Percentiles rank a stretch among this genome's conserved stretches.
phyloP scores from a whole-genome alignment of 2,888 invertebrate genomes.

The Athripsodes cinereus region DNA sequence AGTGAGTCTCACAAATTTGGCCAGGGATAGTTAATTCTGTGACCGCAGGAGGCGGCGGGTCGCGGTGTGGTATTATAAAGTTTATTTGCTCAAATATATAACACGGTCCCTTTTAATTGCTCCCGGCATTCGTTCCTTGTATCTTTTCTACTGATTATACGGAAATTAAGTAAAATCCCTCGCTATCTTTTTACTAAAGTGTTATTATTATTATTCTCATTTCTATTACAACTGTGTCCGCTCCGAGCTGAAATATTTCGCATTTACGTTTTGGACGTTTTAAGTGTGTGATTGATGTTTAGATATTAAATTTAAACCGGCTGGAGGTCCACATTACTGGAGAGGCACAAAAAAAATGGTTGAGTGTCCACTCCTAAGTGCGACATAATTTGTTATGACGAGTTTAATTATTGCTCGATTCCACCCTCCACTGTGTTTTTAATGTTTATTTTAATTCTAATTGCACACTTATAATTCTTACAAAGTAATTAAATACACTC shows the following conservation, averaged over 20 bases:
- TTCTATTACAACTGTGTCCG: not conserved
- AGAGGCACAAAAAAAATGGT: not conserved
- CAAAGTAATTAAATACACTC: too few relatives aligned
- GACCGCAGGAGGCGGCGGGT: constrained; percentile 4
- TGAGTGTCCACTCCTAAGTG: not conserved
- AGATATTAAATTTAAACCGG: not conserved
- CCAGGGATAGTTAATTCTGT: constrained; percentile 6
- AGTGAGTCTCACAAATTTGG: constrained; percentile 2
- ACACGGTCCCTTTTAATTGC: constrained; percentile 7
- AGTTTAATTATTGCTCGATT: not conserved
- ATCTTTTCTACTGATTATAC: constrained; percentile 4
- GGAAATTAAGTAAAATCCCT: constrained; percentile 1
- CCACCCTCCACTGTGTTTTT: too few relatives aligned
- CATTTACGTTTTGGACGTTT: not conserved
- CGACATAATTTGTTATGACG: not conserved
- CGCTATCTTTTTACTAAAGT: constrained; percentile 2
- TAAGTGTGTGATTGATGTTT: not conserved
- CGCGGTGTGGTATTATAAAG: not conserved
- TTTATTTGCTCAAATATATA: constrained; percentile 3
- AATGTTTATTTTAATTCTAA: too few relatives aligned
- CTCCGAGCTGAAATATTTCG: not conserved
- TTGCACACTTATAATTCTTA: too few relatives aligned
- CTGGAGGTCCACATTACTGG: not conserved
- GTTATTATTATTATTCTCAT: not conserved
- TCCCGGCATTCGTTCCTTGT: constrained; percentile 1